These are phyloP conservation scores for Diploscapter pachys DNA, from an alignment of 1,140 invertebrate species.

Conservation along the genomic window DNA sequence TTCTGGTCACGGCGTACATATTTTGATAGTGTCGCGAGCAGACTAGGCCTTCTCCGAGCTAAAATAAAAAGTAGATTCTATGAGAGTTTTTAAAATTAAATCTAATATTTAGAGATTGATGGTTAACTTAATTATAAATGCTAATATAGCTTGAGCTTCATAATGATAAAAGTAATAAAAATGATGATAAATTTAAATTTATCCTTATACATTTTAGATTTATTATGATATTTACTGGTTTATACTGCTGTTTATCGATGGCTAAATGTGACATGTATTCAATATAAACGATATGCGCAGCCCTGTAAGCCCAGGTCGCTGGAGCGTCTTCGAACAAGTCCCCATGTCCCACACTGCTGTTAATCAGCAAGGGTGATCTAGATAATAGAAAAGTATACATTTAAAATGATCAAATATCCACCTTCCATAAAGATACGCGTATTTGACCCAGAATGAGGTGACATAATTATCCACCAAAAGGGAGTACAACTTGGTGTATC, in stretches of 20 bases:
- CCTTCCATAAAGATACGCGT: conserved; percentile 45
- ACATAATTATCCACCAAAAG: conserved; percentile 47
- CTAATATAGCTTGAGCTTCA: no score
- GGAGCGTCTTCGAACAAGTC: conserved; percentile 41
- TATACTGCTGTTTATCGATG: conserved; percentile 40
- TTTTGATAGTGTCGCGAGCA: conserved; percentile 51
- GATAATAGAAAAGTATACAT: background rate
- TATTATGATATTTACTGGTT: conserved; percentile 30
- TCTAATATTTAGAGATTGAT: no score
- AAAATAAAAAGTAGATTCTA: conserved; percentile 1
- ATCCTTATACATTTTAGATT: conserved; percentile 1
- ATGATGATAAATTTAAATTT: background rate
- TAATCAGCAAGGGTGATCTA: conserved; percentile 47
- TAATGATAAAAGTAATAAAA: no score
- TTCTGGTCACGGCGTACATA: conserved; percentile 42
- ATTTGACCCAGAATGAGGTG: conserved; percentile 53
- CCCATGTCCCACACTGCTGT: conserved; percentile 47
- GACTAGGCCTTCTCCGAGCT: conserved; percentile 45
- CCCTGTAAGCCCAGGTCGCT: conserved; percentile 43
- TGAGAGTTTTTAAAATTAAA: no score
- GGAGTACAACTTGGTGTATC: conserved; percentile 37
- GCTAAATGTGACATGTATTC: conserved; percentile 46
- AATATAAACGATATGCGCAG: conserved; percentile 49
- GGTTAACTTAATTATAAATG: no score
- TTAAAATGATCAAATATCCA: background rate